A percentile compares a stretch with the other conserved stretches of the same genome.
These are phyloP conservation scores for Sus scrofa DNA, from an alignment of 2,113 vertebrate species.

Conservation along the genomic window DNA sequence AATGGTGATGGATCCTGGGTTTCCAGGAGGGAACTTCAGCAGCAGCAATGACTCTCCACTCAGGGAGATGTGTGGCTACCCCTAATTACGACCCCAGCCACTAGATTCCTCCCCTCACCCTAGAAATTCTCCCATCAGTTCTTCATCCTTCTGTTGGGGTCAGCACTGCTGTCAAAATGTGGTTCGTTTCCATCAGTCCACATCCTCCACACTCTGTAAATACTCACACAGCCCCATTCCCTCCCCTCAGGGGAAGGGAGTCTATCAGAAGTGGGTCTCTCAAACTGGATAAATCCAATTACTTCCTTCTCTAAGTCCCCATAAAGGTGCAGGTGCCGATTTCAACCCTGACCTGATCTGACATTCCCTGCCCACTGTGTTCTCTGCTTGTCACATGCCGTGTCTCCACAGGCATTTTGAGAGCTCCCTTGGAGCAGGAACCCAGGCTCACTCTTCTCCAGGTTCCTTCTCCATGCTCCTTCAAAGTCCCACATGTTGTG, in stretches of 20 bases:
- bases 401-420: background rate
- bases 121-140: background rate
- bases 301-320: background rate
- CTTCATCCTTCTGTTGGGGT: background rate
- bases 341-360: background rate
- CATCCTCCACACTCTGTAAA: background rate
- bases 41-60: background rate
- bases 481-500: background rate
- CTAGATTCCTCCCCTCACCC: background rate
- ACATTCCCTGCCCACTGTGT: background rate
- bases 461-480: background rate
- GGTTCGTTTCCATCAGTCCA: background rate
- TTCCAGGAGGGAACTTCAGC: background rate
- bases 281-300: background rate
- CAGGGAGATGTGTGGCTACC: background rate
- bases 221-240: background rate
- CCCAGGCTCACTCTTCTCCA: background rate
- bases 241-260: background rate
- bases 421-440: background rate
- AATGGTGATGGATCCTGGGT: background rate
- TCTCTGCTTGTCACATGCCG: background rate
- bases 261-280: background rate
- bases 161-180: background rate
- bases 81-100: background rate
- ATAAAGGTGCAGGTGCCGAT: background rate